phyloP scores from a whole-genome alignment of 2,888 invertebrate genomes.

The Corbicula japonica region DNA sequence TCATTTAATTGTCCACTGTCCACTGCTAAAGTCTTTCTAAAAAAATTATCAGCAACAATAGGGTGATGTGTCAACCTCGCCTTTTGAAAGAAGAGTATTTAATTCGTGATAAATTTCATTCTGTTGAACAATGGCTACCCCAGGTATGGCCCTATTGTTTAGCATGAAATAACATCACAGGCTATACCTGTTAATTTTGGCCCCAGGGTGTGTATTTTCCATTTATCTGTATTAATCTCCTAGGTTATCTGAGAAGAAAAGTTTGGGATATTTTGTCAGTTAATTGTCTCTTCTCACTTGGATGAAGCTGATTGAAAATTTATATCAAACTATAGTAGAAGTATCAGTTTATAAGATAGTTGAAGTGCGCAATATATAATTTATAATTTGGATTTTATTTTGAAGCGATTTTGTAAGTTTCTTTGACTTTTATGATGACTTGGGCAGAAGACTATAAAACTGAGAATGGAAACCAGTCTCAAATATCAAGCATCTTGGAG shows the following conservation, averaged over 20 bases:
- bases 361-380: too few species aligned
- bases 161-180: slow-evolving; percentile 45
- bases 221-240: slow-evolving; percentile 53
- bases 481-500: too few species aligned
- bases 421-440: too few species aligned
- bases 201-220: slow-evolving; percentile 47
- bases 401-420: too few species aligned
- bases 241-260: slow-evolving; percentile 29
- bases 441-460: too few species aligned
- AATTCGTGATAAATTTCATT: slow-evolving; percentile 36
- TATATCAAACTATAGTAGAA: slow-evolving; percentile 26
- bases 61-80: background rate
- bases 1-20: slow-evolving; percentile 63
- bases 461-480: too few species aligned
- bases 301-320: slow-evolving; percentile 16
- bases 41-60: slow-evolving; percentile 21
- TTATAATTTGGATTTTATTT: too few species aligned
- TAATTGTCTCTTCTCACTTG: slow-evolving; percentile 37
- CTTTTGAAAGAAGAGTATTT: slow-evolving; percentile 25
- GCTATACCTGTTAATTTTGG: slow-evolving; percentile 60
- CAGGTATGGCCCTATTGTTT: slow-evolving; percentile 46
- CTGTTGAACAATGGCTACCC: slow-evolving; percentile 18
- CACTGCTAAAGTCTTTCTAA: slow-evolving; percentile 25
- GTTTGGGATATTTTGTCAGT: slow-evolving; percentile 18
- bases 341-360: too few species aligned